Evolutionary conservation across 2,888 invertebrate genomes (phyloP).

Genomic region (Glaucopsyche alexis): DNA sequence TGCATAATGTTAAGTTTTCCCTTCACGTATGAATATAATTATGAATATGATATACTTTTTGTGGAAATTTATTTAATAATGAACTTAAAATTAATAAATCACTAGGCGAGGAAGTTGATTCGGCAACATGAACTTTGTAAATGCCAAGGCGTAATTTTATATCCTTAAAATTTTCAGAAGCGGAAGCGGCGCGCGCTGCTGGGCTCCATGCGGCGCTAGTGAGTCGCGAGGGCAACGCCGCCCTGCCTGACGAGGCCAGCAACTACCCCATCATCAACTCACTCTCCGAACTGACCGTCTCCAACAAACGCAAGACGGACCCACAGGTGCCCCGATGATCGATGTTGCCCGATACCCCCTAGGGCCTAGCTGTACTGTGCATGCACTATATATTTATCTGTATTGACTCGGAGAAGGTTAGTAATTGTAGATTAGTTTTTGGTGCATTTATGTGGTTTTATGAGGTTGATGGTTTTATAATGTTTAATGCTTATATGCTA

Average conservation of each 20-base stretch:
- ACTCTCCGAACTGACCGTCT: constrained; percentile 78
- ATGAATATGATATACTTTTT: no score
- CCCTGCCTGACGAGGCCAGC: constrained; percentile 81
- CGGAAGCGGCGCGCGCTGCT: constrained; percentile 87
- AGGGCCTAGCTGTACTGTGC: constrained; percentile 50
- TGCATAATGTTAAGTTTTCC: no score
- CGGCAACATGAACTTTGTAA: no score
- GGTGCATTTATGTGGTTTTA: constrained; percentile 11
- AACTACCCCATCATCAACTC: constrained; percentile 80
- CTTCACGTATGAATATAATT: no score
- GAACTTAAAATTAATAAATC: no score
- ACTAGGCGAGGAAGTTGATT: no score
- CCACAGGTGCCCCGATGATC: constrained; percentile 61
- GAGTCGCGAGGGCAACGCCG: constrained; percentile 88
- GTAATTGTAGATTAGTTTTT: constrained; percentile 33
- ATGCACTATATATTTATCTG: constrained; percentile 49
- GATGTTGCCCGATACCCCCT: constrained; percentile 27
- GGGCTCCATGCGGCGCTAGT: constrained; percentile 86
- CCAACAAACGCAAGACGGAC: constrained; percentile 72
- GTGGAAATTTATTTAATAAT: no score
- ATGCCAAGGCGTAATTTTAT: not conserved
- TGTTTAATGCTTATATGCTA: not conserved
- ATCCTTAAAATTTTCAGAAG: constrained; percentile 80
- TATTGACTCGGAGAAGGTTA: constrained; percentile 38
- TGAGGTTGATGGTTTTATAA: not conserved